phyloP scores from a whole-genome alignment of 2,113 vertebrate species.

The Garra rufa region DNA sequence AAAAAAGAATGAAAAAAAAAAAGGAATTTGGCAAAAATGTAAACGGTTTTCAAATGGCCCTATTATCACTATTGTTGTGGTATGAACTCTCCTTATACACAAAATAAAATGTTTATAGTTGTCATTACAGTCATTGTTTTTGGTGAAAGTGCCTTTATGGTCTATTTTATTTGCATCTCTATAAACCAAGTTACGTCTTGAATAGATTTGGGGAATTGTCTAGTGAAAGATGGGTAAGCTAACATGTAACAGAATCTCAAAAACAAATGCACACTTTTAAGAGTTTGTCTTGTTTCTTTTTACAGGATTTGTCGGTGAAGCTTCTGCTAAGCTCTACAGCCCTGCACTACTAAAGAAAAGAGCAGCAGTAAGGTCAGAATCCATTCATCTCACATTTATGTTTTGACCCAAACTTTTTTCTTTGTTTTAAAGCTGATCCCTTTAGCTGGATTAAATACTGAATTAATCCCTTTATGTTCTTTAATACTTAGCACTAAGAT shows the following conservation, averaged over 20 bases:
- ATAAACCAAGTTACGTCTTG: background rate
- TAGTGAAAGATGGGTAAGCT: background rate
- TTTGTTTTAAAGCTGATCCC: background rate
- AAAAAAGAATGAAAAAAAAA: too few relatives aligned
- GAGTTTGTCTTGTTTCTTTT: slow-evolving; percentile 40
- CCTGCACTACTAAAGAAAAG: slow-evolving; percentile 79
- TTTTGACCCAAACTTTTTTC: background rate
- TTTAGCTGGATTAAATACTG: background rate
- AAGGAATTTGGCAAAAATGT: too few relatives aligned
- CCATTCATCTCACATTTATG: background rate
- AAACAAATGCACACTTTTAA: background rate
- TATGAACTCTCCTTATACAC: background rate
- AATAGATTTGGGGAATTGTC: background rate
- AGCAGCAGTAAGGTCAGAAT: slow-evolving; percentile 80
- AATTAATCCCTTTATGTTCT: slow-evolving; percentile 5
- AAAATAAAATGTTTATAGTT: too few relatives aligned
- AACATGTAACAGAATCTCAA: background rate
- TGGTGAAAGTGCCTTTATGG: background rate
- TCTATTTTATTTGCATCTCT: background rate
- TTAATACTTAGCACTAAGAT: background rate
- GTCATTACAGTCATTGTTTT: too few relatives aligned
- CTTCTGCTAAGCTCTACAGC: slow-evolving; percentile 77
- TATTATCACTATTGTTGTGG: too few relatives aligned
- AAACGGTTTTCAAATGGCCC: too few relatives aligned
- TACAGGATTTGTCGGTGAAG: slow-evolving; percentile 80